Base-by-base conservation (phyloP, 2,113 vertebrate species). In the Apodemus sylvaticus region DNA sequence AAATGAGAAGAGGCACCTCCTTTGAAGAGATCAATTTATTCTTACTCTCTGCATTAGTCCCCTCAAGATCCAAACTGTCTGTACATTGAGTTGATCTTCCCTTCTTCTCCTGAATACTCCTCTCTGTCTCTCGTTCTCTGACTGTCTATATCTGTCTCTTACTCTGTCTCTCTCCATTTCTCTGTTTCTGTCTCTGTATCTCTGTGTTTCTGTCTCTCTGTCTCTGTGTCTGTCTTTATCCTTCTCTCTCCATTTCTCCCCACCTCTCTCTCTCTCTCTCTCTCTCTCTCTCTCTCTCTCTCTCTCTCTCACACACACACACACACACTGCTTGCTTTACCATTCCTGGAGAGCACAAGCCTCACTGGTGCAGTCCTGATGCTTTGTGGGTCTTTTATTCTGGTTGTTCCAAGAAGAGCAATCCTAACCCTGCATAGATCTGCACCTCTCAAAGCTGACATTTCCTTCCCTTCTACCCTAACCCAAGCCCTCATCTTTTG, bases 151-250 rank as follows among this genome's bases (percentile, higher is more conserved):
- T 45, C 39, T 76, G 3, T 76, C 73, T 45, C 39, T 74, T 7
- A 26, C 11, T 76, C 20, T 73, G n/a, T 42, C 17, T 22, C 7
- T 24, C 20, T 74, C 4, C 36, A 9, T 74, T 16, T 74, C 0
- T 42, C 22, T 74, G 22, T 45, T 10, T 76, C 1, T 48, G 2
- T 48, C 5, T 29, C 0, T 29, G 2, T 76, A 0, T 45, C 2
- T 74, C 10, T 74, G 3, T 73, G 6, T 73, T 1, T 66, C 64
- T 66, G 2, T n/a, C 36, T n/a, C 36, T 73, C 19, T 73, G 8
- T 73, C n/a, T 73, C 19, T n/a, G 6, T 74, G 9, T 74, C 19
- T 42, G 10, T 74, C 39, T 74, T 3, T 77, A 2, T 13, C 24
- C 48, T 6, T 48, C 26, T 48, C 45, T 48, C 58, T 1, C 58